Percentiles rank a stretch among this genome's conserved stretches.
phyloP scores from a whole-genome alignment of 2,888 invertebrate genomes.

The Netelia inedita region DNA sequence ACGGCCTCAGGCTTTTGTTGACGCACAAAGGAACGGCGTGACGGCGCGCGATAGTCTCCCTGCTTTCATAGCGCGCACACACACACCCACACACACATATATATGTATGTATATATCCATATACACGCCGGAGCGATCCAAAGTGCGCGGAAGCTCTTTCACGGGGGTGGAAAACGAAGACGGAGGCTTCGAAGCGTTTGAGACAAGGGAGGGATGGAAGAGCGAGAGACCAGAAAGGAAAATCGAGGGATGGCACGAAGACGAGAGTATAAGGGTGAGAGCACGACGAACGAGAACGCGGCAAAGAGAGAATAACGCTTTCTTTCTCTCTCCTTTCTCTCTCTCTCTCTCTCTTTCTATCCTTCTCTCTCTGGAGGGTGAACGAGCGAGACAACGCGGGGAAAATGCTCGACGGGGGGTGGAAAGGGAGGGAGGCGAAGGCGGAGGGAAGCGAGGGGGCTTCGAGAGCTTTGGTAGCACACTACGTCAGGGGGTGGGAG shows the following conservation, averaged over 20 bases:
- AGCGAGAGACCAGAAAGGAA: conserved; percentile 53
- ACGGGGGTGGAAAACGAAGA: conserved; percentile 66
- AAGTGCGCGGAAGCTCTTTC: conserved; percentile 68
- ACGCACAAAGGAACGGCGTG: conserved; percentile 81
- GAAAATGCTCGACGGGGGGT: conserved; percentile 65
- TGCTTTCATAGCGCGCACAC: conserved; percentile 69
- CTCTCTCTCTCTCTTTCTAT: not conserved
- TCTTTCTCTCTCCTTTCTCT: conserved; percentile 8
- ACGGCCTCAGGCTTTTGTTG: conserved; percentile 78
- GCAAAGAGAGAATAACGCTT: conserved; percentile 50
- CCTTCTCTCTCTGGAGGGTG: conserved; percentile 17
- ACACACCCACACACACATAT: not conserved
- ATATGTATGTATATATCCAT: not conserved
- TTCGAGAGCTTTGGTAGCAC: conserved; percentile 39
- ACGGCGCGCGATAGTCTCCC: conserved; percentile 78
- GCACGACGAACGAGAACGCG: conserved; percentile 64
- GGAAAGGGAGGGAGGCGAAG: conserved; percentile 55
- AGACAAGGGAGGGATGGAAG: conserved; percentile 26
- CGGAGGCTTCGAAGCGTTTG: conserved; percentile 53
- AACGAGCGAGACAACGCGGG: conserved; percentile 53
- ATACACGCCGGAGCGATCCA: conserved; percentile 30
- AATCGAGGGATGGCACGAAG: conserved; percentile 58
- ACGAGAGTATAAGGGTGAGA: conserved; percentile 56
- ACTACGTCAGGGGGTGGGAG: conserved; percentile 46
- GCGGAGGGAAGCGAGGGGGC: conserved; percentile 58